phyloP scores from a whole-genome alignment of 2,113 vertebrate species.

The Myocastor coypus region DNA sequence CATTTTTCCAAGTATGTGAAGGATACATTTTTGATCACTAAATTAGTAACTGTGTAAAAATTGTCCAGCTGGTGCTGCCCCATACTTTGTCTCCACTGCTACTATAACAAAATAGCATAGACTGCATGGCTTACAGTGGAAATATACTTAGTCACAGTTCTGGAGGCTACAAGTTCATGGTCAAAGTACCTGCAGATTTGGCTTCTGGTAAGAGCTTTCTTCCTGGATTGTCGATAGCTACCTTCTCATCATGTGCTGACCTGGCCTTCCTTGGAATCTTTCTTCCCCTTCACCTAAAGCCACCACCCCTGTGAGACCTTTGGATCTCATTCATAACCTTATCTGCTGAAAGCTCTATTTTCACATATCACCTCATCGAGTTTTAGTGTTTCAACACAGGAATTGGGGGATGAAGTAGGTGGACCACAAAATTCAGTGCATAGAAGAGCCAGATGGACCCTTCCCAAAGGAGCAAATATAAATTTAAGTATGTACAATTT shows the following conservation, averaged over 20 bases:
- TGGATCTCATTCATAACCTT: slow-evolving; percentile 3
- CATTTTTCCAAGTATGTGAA: slow-evolving; percentile 38
- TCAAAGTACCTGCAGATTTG: background rate
- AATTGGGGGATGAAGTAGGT: background rate
- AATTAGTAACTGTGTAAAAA: slow-evolving; percentile 25
- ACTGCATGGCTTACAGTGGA: background rate
- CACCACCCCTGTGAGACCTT: background rate
- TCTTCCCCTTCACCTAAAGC: background rate
- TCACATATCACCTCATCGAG: background rate
- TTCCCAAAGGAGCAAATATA: slow-evolving; percentile 13
- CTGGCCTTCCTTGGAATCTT: background rate
- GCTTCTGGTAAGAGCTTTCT: background rate
- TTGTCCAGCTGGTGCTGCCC: background rate
- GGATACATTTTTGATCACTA: slow-evolving; percentile 8
- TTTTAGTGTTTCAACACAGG: background rate
- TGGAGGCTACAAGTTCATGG: background rate
- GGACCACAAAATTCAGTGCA: background rate
- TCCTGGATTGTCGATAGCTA: background rate
- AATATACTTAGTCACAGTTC: background rate
- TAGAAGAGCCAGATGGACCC: background rate
- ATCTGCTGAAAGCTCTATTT: background rate
- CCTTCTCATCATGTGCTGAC: background rate
- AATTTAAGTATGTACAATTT: background rate
- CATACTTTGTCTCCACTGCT: background rate
- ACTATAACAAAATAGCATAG: background rate